Base-by-base conservation (phyloP, 1,140 invertebrate species). In the Drosophila orena region DNA sequence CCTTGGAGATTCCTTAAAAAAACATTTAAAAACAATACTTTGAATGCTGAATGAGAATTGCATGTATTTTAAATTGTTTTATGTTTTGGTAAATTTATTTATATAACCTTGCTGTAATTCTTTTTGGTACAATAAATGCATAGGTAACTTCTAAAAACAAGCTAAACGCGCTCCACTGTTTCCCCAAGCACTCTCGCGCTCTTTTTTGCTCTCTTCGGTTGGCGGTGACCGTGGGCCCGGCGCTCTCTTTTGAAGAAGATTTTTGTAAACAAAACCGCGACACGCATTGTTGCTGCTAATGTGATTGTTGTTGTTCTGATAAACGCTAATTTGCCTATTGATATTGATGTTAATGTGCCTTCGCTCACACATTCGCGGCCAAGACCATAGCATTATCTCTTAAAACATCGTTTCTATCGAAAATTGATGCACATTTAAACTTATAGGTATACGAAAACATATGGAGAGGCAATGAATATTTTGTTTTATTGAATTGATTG, bases 311-410 rank as follows among this genome's bases (percentile, higher is more conserved):
- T 50, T 53, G 62, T 68, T 81, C 59, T 86, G 78, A 85, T 86
- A 86, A 81, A 86, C 68, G 64, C 56, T 88, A 75, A 88, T 88
- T 81, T 81, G 60, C 79, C 68, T 88, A 75, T 78, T 75, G 66
- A 81, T 69, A 72, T 66, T 61, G 62, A 42, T 55, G 68, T 61
- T 77, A 54, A 42, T 62, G 56, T 57, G 40, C 42, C 65, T 38
- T 35, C 27, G 34, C 59, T 24, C 43, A 35, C 38, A 65, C 42
- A 64, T 34, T 74, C 30, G 24, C 35, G 40, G 11, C 10, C 64
- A 34, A 20, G 4, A 12, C 12, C 10, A 55, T 69, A 44, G 42
- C 4, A 44, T 5, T 60, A 6, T 8, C 34, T 12, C 15, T 27
- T 43, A 44, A 54, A 10, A 35, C 6, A 30, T 30, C 46, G 27